Base-by-base conservation (phyloP, 2,113 vertebrate genomes). In the Prunella fulvescens region DNA sequence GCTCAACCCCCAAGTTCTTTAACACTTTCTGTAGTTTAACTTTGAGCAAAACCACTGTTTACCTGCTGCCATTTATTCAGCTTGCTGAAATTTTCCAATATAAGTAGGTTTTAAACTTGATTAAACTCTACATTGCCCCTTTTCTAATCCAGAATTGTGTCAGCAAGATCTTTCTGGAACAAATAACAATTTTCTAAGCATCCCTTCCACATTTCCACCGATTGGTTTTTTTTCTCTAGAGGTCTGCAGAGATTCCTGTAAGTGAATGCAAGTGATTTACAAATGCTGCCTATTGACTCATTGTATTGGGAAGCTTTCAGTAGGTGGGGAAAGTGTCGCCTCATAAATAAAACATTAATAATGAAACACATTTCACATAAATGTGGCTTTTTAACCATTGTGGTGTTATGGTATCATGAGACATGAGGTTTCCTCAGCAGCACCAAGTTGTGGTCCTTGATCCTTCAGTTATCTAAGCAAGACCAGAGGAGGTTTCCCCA, bases 21-120 rank as follows among this genome's bases (percentile, higher is more conserved):
- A 96, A 93, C 56, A 65, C 53, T 92, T 95, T 61, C 44, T 92
- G 40, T 76, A 28, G 19, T 74, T 86, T 67, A 44, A 42, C 37
- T 83, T 88, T 9, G 47, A 70, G 9, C 45, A 86, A 74, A 83
- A 9, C 23, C 7, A 5, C 56, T 26, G 22, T 62, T 90, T 64
- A 72, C 60, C 44, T 88, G 19, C 44, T 88, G 31, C 31, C 28
- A 24, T 64, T 78, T 62, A 28, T 50, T 83, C 35, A 47, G 2
- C 53, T 90, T 58, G 39, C 31, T 69, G 51, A 70, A 18, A 26
- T 53, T 48, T 73, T 88, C 58, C 40, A 29, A 7, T 25, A 19
- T 13, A 14, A 66, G 26, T 48, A 61, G 35, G 7, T 58, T 89
- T 94, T 83, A 6, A 50, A 67, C 25, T 78, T 60, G 44, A 29